Base-by-base conservation (phyloP, 2,113 vertebrate genomes). In the Ia io region DNA sequence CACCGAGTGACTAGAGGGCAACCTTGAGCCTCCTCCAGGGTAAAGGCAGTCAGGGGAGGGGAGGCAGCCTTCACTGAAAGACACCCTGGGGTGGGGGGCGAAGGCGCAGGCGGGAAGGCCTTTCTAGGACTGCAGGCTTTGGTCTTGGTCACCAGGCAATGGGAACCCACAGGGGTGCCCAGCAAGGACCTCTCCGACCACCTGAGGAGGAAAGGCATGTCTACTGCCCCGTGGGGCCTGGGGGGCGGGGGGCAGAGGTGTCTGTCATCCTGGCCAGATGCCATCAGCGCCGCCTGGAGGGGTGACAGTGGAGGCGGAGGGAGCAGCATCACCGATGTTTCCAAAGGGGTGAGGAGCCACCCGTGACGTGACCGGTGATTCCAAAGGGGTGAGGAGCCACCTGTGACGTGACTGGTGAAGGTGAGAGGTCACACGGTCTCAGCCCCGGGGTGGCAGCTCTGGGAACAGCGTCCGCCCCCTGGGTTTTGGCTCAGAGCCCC, bases 221-320 rank as follows among this genome's bases (percentile, higher is more conserved):
- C 44, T 2, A 0, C 5, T 16, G 74, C 5, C 61, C 37, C n/a
- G 40, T 18, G 56, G 22, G 69, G 37, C 4, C 61, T 5, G 4
- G 28, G 12, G 12, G 5, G 28, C 1, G 5, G 9, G 77, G 17
- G 37, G 44, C 32, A 3, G 49, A 47, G 20, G 59, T 22, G 25
- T 82, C 22, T 47, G 74, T 16, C 23, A 42, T 56, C 59, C 56
- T 25, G 32, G 35, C n/a, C 23, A 2, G 51, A 80, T 22, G 9
- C 35, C 22, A 25, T 9, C 78, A 17, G 51, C 35, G 42, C 56
- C 42, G 25, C 40, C 73, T 11, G 49, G 82, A 40, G 37, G 56
- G 56, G 47, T 32, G 88, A 18, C 14, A 0, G 32, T 17, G 32
- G 22, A 3, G 3, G 25, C 22, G 18, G 11, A 51, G 37, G 30